Conservation (phyloP, 2,888 invertebrate species). For the Patella depressa region DNA sequence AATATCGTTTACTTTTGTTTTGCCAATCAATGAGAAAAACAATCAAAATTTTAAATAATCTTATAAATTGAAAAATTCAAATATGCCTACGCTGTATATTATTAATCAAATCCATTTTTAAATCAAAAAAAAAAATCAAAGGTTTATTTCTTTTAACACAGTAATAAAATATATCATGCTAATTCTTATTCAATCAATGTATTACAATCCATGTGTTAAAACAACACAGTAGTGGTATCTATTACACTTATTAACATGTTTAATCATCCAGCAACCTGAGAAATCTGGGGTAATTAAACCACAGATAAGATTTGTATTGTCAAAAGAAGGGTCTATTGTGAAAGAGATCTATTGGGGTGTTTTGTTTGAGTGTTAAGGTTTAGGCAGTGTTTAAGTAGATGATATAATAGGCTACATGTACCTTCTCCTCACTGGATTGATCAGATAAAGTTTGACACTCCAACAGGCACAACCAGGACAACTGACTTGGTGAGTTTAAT, state of each 20-base stretch:
- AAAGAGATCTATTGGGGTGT: background rate
- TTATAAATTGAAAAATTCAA: too few species aligned
- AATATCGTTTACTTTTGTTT: too few species aligned
- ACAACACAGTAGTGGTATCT: background rate
- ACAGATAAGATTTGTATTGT: too few species aligned
- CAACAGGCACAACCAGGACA: slow-evolving; percentile 59
- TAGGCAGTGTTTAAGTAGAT: background rate
- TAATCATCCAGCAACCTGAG: too few species aligned
- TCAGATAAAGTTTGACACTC: slow-evolving; percentile 39
- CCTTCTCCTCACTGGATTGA: background rate
- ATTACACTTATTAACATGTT: too few species aligned
- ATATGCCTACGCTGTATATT: too few species aligned
- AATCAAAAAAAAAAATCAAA: too few species aligned
- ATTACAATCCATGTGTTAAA: background rate
- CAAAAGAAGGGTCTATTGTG: background rate
- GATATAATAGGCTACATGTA: slow-evolving; percentile 2
- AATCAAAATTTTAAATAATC: too few species aligned
- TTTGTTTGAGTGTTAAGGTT: background rate
- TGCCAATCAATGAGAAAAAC: too few species aligned
- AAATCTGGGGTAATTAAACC: too few species aligned
- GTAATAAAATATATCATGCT: background rate
- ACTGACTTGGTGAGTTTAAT: slow-evolving; percentile 50
- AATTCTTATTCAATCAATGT: background rate
- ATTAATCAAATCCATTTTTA: too few species aligned
- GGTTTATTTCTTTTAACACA: too few species aligned